phyloP scores from a whole-genome alignment of 2,797 vertebrate species.

The Borostomias antarcticus region DNA sequence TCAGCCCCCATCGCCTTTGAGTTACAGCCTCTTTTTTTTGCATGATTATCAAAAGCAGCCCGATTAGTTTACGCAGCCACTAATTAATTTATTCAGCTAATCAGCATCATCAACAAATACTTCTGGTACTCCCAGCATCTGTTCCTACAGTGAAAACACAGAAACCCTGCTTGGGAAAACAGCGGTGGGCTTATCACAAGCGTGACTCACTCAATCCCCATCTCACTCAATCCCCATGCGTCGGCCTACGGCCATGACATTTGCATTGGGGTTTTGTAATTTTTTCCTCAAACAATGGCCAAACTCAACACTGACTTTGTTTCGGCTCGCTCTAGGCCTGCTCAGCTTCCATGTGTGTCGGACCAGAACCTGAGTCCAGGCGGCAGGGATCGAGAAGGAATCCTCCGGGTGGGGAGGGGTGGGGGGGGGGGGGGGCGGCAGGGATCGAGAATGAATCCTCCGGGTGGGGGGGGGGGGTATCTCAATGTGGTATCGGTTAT shows the following conservation, averaged over 20 bases:
- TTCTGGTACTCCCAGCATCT: slow-evolving; percentile 32
- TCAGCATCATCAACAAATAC: slow-evolving; percentile 60
- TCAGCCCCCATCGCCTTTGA: slow-evolving; percentile 34
- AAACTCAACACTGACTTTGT: slow-evolving; percentile 45
- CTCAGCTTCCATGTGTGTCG: slow-evolving; percentile 32
- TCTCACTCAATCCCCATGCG: slow-evolving; percentile 53
- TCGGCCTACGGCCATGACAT: slow-evolving; percentile 45
- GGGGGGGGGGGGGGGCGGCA: slow-evolving; percentile 29
- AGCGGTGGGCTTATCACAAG: slow-evolving; percentile 38
- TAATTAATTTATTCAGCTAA: slow-evolving; percentile 59
- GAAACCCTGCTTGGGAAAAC: slow-evolving; percentile 18
- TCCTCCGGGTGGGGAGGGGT: slow-evolving; percentile 10
- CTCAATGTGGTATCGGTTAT: slow-evolving; percentile 49
- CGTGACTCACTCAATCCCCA: slow-evolving; percentile 55
- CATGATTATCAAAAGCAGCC: slow-evolving; percentile 46
- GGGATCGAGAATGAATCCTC: too few species aligned
- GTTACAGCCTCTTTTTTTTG: slow-evolving; percentile 42
- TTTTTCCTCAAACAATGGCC: slow-evolving; percentile 37
- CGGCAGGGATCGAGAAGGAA: slow-evolving; percentile 41
- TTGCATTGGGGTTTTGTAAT: slow-evolving; percentile 49
- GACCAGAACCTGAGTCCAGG: slow-evolving; percentile 40
- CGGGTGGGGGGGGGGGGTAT: slow-evolving; percentile 35
- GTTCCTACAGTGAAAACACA: slow-evolving; percentile 54
- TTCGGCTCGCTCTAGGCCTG: slow-evolving; percentile 35
- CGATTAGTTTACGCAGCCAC: slow-evolving; percentile 14